Evolutionary conservation across 2,113 vertebrate genomes (phyloP), one percentile per base, ranked within the genome.

Genomic region (Centropus bengalensis): DNA sequence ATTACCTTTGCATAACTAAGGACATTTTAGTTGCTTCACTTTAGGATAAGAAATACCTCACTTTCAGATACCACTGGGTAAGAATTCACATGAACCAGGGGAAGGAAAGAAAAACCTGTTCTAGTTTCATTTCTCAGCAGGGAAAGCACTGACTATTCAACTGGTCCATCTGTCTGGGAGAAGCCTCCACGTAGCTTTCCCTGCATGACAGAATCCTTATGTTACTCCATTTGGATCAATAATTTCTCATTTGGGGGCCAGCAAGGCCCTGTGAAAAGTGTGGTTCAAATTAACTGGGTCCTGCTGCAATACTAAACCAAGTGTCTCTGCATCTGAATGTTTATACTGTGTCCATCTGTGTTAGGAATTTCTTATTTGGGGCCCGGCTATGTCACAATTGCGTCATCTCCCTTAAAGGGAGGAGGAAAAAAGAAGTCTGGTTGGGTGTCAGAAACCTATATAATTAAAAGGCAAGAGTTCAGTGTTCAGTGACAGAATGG

Each of bases 381-480:
- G 82, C 75, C 71, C 85, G 68, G 80, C 54, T 94, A 91, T 95
- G 77, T 89, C 60, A 91, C 54, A 77, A 93, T 93, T 97, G 55
- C 88, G 40, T 91, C 91, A 96, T 93, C 91, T 94, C 85, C 88
- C 82, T 95, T 67, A 54, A 90, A 97, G 91, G 79, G 58, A 87
- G 42, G 81, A 82, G 62, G 45, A 85, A 70, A 69, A 71, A 33
- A 49, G 63, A 91, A 93, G 77, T 94, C 80, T 86, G 90, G 91
- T 73, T 92, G 89, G 70, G 92, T 96, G 86, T 97, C 81, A 95
- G 90, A 96, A 96, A 93, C 40, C 80, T 45, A 54, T 93, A 95
- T 88, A 97, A 94, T 95, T 95, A 96, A 95, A 80, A 96, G 79
- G 71, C 79, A 93, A 90, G 94, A 60, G 85, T 93, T 95, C 91